These are phyloP conservation scores for Pyrochroa serraticornis DNA, from an alignment of 2,888 invertebrate species.

Conservation along the genomic window DNA sequence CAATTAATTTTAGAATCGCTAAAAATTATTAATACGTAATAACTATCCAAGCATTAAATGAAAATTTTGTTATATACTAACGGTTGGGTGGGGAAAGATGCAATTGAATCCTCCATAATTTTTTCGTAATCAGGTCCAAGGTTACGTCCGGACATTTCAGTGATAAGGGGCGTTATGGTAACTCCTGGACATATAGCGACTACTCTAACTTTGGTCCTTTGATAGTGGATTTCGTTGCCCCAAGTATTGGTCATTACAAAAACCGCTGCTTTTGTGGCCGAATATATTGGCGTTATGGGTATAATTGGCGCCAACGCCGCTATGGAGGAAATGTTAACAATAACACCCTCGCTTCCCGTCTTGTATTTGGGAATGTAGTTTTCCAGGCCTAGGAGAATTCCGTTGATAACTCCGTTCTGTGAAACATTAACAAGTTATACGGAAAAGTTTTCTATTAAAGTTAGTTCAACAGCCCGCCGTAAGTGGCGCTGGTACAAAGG, in stretches of 20 bases:
- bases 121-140: slow-evolving; percentile 29
- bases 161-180: slow-evolving; percentile 55
- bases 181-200: slow-evolving; percentile 62
- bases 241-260: slow-evolving; percentile 18
- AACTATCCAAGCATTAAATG: too few relatives aligned
- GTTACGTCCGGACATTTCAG: slow-evolving; percentile 30
- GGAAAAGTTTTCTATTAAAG: too few relatives aligned
- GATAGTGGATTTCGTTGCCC: slow-evolving; percentile 37
- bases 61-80: slow-evolving; percentile 18
- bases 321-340: slow-evolving; percentile 19
- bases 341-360: slow-evolving; percentile 9
- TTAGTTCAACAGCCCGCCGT: too few relatives aligned
- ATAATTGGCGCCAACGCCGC: slow-evolving; percentile 7
- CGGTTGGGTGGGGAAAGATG: slow-evolving; percentile 22
- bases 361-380: slow-evolving; percentile 21
- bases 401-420: slow-evolving; percentile 26
- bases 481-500: too few relatives aligned
- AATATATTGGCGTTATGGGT: slow-evolving; percentile 12
- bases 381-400: slow-evolving; percentile 20
- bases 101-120: slow-evolving; percentile 2
- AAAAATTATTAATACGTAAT: too few relatives aligned
- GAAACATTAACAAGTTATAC: too few relatives aligned
- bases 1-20: not conserved
- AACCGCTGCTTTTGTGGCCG: slow-evolving; percentile 21
- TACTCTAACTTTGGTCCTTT: slow-evolving; percentile 59